These are phyloP conservation scores for Meleagris gallopavo DNA, from an alignment of 2,113 vertebrate species.

Conservation along the genomic window DNA sequence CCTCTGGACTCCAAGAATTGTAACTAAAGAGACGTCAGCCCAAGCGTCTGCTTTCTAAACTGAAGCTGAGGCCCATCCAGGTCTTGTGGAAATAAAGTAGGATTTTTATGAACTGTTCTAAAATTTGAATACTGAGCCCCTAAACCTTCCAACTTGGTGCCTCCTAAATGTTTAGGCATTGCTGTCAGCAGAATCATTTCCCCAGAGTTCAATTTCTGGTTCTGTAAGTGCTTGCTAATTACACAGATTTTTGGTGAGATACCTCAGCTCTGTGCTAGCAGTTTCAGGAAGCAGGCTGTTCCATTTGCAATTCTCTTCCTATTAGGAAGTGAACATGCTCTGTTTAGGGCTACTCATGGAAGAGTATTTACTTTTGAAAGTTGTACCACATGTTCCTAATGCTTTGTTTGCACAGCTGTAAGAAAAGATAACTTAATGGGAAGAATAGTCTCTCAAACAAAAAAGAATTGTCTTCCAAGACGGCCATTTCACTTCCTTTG, in stretches of 20 bases:
- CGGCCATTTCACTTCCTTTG: not conserved
- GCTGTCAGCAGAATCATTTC: not conserved
- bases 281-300: slow-evolving; percentile 11
- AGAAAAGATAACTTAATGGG: slow-evolving; percentile 12
- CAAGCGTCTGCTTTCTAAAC: not conserved
- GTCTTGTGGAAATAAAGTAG: not conserved
- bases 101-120: not conserved
- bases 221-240: not conserved
- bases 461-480: slow-evolving; percentile 29
- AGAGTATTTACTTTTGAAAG: slow-evolving; percentile 54
- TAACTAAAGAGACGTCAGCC: slow-evolving; percentile 1
- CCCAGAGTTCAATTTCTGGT: not conserved
- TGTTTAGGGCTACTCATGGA: slow-evolving; percentile 16
- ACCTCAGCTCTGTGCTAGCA: not conserved
- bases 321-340: not conserved
- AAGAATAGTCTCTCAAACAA: slow-evolving; percentile 28
- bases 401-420: slow-evolving; percentile 69
- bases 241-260: slow-evolving; percentile 17
- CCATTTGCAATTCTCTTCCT: not conserved
- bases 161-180: not conserved
- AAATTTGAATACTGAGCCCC: not conserved
- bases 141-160: not conserved
- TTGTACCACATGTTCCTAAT: slow-evolving; percentile 30
- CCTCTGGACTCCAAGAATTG: not conserved
- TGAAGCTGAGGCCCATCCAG: not conserved